Base-by-base conservation (phyloP, 2,113 vertebrate genomes). In the Burhinus bistriatus region DNA sequence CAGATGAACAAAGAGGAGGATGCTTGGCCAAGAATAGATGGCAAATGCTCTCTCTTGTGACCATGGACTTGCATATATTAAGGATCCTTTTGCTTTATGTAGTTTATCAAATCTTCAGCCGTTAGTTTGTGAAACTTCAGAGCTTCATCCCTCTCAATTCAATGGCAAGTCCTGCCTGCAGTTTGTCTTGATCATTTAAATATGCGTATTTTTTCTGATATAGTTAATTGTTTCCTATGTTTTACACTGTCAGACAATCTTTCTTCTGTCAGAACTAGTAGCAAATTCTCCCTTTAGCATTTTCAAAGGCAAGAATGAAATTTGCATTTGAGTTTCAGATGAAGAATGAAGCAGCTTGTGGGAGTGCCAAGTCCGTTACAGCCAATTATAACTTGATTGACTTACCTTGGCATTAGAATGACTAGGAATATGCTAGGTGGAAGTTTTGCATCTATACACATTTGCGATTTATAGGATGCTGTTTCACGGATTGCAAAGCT, bases 311-410 rank as follows among this genome's bases (percentile, higher is more conserved):
- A 78, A 62, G 25, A 90, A 78, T 32, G 47, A 82, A 89, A 72
- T 81, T 22, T 75, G 25, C 38, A 76, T 29, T 82, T 18, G 40
- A 57, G 64, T 17, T 86, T 78, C 70, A 89, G 62, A 78, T 51
- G 22, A 83, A 94, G 93, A 95, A 75, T 83, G 65, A 49, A 96
- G 83, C 40, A 84, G 27, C 44, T 92, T 91, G 86, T 92, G 38
- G 92, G 84, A 94, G 82, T 92, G 29, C 61, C 86, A 96, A 47
- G 42, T 52, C 34, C 68, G 82, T 97, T 85, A 93, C 42, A 96
- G 40, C 51, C 80, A 92, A 88, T 96, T 96, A 94, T 89, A 93
- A 66, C 90, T 97, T 95, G 95, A 94, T 73, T 95, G 96, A 96
- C 75, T 97, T 88, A 79, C 30, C 68, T 76, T 89, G 77, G 52